Conservation (phyloP, 2,113 vertebrate species). For the Poeciliopsis turrubarensis region DNA sequence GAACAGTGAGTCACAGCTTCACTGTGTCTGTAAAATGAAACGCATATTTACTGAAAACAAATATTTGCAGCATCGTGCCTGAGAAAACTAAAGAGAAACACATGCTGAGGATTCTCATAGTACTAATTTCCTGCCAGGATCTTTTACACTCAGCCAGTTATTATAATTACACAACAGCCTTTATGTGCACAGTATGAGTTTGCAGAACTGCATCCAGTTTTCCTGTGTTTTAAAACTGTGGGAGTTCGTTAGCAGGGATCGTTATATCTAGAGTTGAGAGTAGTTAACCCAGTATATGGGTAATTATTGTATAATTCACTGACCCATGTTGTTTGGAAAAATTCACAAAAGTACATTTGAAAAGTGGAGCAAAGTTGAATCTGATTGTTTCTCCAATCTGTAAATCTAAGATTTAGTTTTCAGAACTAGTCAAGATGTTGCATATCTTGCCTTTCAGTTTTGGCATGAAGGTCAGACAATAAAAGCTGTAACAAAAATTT, state of each 20-base stretch:
- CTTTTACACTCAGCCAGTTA: conserved; percentile 57
- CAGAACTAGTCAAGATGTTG: too few species aligned
- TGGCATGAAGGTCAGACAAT: neutral
- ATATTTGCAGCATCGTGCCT: conserved; percentile 33
- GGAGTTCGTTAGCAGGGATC: conserved; percentile 26
- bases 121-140: conserved; percentile 69
- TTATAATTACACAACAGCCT: conserved; percentile 61
- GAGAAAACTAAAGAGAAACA: conserved; percentile 61
- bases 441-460: neutral
- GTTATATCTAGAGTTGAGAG: conserved; percentile 12
- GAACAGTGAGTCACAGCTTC: conserved; percentile 35
- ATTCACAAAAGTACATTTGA: neutral
- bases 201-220: conserved; percentile 41
- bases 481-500: neutral
- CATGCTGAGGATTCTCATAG: conserved; percentile 56
- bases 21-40: conserved; percentile 28
- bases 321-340: conserved; percentile 30
- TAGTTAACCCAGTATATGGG: conserved; percentile 24
- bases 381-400: neutral
- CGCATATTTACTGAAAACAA: conserved; percentile 47
- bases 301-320: conserved; percentile 23
- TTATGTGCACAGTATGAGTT: conserved; percentile 38
- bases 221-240: conserved; percentile 42
- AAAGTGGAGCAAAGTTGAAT: neutral
- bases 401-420: neutral